Base-by-base conservation (phyloP, 2,888 invertebrate species). In the Clusia tigrina region DNA sequence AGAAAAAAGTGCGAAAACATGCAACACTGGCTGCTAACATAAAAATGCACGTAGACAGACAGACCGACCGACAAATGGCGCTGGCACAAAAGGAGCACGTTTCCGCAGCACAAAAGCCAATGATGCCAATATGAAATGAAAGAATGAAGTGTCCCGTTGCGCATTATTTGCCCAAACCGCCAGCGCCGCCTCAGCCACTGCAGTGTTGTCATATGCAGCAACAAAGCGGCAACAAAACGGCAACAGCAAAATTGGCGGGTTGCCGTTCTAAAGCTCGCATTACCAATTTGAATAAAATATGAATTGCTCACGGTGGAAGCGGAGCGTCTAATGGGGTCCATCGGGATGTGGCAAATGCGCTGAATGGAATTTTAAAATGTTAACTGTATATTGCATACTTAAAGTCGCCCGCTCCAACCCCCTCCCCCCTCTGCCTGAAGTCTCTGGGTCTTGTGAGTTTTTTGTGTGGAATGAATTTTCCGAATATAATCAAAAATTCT, bases 221-320 rank as follows among this genome's bases (percentile, higher is more conserved):
- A n/a, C n/a, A n/a, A n/a, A n/a, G n/a, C n/a, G n/a, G n/a, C n/a
- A n/a, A n/a, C n/a, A n/a, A n/a, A n/a, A n/a, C n/a, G n/a, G n/a
- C n/a, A n/a, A n/a, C n/a, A n/a, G 48, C 15, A 3, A 22, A 3
- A 2, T 2, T 42, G 42, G 48, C 20, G 2, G 2, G 48, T 22
- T 48, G 22, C 48, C 48, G 18, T 48, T 20, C 18, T 48, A 48
- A 48, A 48, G 48, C 48, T 48, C 48, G 22, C 48, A 48, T 48
- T 48, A 48, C 48, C 22, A 48, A 48, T 48, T 48, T 48, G 48
- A 48, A 48, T 48, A 48, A 48, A 48, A 48, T 48, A 48, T 48
- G 48, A 48, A 22, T n/a, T 20, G 18, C 20, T 2, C 5, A 15
- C 15, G 18, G 5, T 48, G 5, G 2, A 6, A 12, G 6, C 12